phyloP scores from a whole-genome alignment of 2,888 invertebrate species.

The Lithophane socia region DNA sequence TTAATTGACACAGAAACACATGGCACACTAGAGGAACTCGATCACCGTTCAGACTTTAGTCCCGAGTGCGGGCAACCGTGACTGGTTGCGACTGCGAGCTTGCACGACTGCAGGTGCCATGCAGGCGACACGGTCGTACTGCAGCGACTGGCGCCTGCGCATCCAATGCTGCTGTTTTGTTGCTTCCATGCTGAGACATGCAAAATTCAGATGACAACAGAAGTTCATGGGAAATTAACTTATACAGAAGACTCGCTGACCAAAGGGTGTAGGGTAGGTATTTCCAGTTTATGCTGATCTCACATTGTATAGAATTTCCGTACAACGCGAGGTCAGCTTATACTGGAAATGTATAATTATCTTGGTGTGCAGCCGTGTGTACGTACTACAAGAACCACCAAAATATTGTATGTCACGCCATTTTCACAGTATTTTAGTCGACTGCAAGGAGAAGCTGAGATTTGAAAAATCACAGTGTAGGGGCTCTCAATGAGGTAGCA shows the following conservation, averaged over 20 bases:
- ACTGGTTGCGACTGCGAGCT: constrained; percentile 35
- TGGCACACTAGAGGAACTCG: constrained; percentile 30
- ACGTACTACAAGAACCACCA: neutral
- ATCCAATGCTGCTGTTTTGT: constrained; percentile 55
- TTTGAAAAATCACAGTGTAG: neutral
- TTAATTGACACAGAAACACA: constrained; percentile 15
- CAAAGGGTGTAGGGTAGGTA: neutral
- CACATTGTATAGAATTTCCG: no score
- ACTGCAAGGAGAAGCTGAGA: neutral
- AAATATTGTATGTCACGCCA: neutral
- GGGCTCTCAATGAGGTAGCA: neutral
- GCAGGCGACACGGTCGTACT: constrained; percentile 46
- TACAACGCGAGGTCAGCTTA: no score
- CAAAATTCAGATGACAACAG: neutral
- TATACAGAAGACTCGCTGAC: neutral
- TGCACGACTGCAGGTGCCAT: constrained; percentile 19
- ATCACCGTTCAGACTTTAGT: constrained; percentile 18
- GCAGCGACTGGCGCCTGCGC: constrained; percentile 58
- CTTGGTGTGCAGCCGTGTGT: no score
- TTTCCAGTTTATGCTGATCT: no score
- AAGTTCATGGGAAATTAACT: neutral
- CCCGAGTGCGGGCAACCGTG: constrained; percentile 29
- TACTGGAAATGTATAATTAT: no score
- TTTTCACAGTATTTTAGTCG: neutral
- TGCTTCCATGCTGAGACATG: constrained; percentile 22